Base-by-base conservation (phyloP, 2,113 vertebrate species). In the cattle (Bos taurus) region DNA sequence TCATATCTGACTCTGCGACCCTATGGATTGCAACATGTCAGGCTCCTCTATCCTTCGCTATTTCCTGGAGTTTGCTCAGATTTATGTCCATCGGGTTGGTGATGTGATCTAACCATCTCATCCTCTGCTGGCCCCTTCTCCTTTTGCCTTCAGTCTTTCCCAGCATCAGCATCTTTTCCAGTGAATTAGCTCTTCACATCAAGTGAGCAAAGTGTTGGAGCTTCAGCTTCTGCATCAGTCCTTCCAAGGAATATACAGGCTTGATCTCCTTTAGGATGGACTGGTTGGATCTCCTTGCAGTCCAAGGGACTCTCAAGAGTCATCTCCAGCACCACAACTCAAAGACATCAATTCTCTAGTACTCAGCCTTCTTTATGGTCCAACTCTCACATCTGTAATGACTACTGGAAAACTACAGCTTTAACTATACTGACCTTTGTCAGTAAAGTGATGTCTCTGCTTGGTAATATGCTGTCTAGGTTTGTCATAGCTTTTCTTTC, bases 1-100 rank as follows among this genome's bases (percentile, higher is more conserved):
- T 77, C 15, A 14, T 43, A 36, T 43, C 6, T 0, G 0, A 77
- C 71, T 77, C 36, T 77, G 23, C 0, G 6, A 77, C 71, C 2
- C 36, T 1, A 43, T 14, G 12, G 36, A 25, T 25, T 26, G 71
- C 36, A 43, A 3, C 21, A 26, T 14, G 12, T 4, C 12, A 25
- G 36, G 36, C 71, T 43, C 12, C 36, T 43, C 71, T 25, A 14
- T 43, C 23, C 1, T 43, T 74, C 1, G 1, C 36, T 77, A 14
- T 43, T 43, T 77, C 36, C 71, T 43, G 23, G 12, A 14, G 2
- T 43, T 43, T 77, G 36, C 71, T 43, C 71, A 77, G 6, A 26
- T 43, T 77, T 43, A 26, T 77, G 71, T 43, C 36, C 71, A 77
- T 77, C 1, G 5, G 26, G 21, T 74, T 1, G 11, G 71, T 43